A percentile compares a stretch with the other conserved stretches of the same genome.
phyloP scores from a whole-genome alignment of 2,888 invertebrate species.

The Pseudococcus longispinus region DNA sequence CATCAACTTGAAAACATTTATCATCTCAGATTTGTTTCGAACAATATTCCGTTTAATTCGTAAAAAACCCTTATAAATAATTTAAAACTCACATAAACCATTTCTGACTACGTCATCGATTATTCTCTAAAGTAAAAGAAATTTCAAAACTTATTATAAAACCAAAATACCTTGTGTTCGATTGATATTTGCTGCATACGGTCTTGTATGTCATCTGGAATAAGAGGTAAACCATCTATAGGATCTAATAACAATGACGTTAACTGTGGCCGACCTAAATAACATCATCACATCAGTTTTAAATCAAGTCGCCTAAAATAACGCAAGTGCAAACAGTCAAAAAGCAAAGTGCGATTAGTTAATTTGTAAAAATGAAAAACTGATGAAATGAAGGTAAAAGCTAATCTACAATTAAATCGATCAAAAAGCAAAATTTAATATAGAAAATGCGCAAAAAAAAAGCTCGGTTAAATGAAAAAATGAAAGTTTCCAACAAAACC shows the following conservation, averaged over 20 bases:
- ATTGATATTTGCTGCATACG: constrained; percentile 82
- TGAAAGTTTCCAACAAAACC: background rate
- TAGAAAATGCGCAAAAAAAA: background rate
- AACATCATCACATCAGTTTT: constrained; percentile 48
- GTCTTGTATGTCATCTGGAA: constrained; percentile 76
- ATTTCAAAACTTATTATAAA: background rate
- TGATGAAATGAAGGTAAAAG: background rate
- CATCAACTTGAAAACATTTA: too few species aligned
- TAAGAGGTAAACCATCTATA: constrained; percentile 77
- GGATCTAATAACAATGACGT: constrained; percentile 65
- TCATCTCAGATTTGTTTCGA: too few species aligned
- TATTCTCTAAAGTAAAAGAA: background rate
- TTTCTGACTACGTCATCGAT: background rate
- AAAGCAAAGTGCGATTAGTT: background rate
- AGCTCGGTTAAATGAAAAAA: background rate
- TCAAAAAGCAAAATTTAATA: background rate
- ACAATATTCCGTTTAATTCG: too few species aligned
- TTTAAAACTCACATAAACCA: background rate
- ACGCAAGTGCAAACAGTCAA: constrained; percentile 8
- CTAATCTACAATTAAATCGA: background rate
- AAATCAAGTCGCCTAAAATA: background rate
- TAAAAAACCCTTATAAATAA: background rate
- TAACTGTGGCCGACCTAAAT: constrained; percentile 57
- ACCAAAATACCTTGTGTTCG: constrained; percentile 73
- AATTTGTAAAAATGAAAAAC: background rate